Evolutionary conservation across 2,888 invertebrate species (phyloP), one percentile per base, ranked within the genome.

Genomic region (Pyrochroa serraticornis): DNA sequence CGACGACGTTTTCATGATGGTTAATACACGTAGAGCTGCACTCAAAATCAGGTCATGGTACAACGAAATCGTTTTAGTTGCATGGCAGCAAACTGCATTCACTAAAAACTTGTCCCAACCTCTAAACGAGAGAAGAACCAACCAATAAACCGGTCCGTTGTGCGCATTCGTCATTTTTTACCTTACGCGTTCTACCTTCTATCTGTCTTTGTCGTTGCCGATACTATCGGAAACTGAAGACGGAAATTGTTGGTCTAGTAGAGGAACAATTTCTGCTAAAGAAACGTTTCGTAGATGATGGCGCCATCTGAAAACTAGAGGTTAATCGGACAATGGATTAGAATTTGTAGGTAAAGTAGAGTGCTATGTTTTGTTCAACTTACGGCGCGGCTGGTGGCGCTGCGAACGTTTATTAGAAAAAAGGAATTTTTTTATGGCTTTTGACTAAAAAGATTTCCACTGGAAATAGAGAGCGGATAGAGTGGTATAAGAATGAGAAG

Each of bases 11-110:
- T 77, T 75, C 70, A 71, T 64, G 54, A 60, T 67, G 68, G 73
- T 65, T 77, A 77, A 71, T 77, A 77, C 66, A 58, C 10, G 9
- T 41, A 7, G 12, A 59, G 66, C 64, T 76, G 76, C 75, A 76
- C 73, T 76, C 73, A 68, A 70, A 78, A 78, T 76, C 77, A 75
- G 78, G 77, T 78, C 78, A 78, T 77, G 77, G 75, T 76, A 77
- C 76, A 76, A 77, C 77, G 75, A 76, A 78, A 77, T 75, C 77
- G 76, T 74, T 76, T 77, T 76, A 61, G 73, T 75, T 76, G 74
- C 75, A 75, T 74, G 69, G 74, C 75, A 72, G 76, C 75, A 72
- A 72, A 73, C 73, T 74, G 74, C 74, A 74, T 74, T 75, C 73
- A 74, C 75, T 75, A 75, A 77, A 77, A 77, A 77, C 76, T 77